Evolutionary conservation across 2,113 vertebrate genomes (phyloP).

Genomic region (Pristiophorus japonicus): DNA sequence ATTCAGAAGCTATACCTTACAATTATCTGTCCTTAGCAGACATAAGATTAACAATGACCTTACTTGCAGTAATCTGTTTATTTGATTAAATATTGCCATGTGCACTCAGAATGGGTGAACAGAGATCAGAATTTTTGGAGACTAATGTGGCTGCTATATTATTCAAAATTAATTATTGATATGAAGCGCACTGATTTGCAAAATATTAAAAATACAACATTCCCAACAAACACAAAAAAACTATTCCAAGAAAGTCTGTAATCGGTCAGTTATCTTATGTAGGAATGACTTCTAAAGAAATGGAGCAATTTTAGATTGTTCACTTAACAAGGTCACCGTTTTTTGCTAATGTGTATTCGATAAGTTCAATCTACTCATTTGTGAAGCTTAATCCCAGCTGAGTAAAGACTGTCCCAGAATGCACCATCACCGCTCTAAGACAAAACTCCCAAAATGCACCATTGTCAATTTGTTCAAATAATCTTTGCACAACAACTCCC

Average conservation of each 20-base stretch:
- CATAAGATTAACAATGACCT: not conserved
- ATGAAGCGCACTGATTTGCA: not conserved
- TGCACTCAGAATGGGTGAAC: not conserved
- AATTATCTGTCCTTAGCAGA: not conserved
- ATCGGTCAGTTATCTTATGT: not conserved
- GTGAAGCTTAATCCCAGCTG: not conserved
- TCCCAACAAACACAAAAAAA: not conserved
- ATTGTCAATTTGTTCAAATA: not conserved
- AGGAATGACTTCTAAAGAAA: not conserved
- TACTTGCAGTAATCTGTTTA: not conserved
- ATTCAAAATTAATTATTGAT: not conserved
- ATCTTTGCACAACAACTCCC: not conserved
- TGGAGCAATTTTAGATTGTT: not conserved
- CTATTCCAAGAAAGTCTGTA: not conserved
- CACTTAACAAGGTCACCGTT: not conserved
- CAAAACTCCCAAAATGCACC: not conserved
- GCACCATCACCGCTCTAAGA: not conserved
- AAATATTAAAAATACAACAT: not conserved
- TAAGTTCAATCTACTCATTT: not conserved
- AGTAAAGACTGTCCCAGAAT: not conserved
- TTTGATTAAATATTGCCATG: not conserved
- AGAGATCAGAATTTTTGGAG: not conserved
- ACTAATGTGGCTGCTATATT: not conserved
- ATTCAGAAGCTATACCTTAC: not conserved
- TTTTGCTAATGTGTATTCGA: not conserved